Conservation (phyloP, 2,888 invertebrate species). For the Notodromas monacha region DNA sequence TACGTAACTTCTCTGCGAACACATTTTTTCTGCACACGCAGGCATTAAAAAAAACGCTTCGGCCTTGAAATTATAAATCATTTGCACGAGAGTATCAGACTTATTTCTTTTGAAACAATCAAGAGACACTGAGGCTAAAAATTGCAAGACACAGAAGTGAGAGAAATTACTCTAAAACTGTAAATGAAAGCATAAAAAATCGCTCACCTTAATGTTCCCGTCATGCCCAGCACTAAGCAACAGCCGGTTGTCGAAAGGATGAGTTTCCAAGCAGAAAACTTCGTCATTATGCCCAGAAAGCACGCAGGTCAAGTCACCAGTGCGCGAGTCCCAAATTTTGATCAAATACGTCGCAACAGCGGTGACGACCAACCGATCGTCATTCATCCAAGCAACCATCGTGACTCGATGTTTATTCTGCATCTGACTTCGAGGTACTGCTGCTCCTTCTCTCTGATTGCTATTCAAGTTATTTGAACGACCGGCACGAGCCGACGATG, state of each 20-base stretch:
- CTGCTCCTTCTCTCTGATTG: not conserved
- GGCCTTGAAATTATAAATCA: too few relatives aligned
- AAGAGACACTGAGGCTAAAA: too few relatives aligned
- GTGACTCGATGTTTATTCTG: constrained; percentile 33
- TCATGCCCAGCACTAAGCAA: constrained; percentile 84
- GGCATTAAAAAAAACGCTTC: too few relatives aligned
- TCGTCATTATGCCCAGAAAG: constrained; percentile 61
- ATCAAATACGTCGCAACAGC: constrained; percentile 39
- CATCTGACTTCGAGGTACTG: not conserved
- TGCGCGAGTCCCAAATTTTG: constrained; percentile 34
- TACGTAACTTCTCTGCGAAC: too few relatives aligned
- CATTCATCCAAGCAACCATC: constrained; percentile 81
- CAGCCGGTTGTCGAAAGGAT: constrained; percentile 42
- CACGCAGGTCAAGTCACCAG: constrained; percentile 13
- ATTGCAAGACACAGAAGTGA: too few relatives aligned
- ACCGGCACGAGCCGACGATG: too few relatives aligned
- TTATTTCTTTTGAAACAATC: too few relatives aligned
- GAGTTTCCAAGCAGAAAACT: constrained; percentile 68
- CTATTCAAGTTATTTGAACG: too few relatives aligned
- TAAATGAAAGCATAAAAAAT: too few relatives aligned
- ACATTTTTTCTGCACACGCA: too few relatives aligned
- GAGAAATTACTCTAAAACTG: too few relatives aligned
- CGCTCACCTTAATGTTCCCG: constrained; percentile 30
- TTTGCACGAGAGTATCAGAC: too few relatives aligned
- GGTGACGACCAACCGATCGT: constrained; percentile 56